phyloP scores from a whole-genome alignment of 2,113 vertebrate species.

The Thomomys bottae region DNA sequence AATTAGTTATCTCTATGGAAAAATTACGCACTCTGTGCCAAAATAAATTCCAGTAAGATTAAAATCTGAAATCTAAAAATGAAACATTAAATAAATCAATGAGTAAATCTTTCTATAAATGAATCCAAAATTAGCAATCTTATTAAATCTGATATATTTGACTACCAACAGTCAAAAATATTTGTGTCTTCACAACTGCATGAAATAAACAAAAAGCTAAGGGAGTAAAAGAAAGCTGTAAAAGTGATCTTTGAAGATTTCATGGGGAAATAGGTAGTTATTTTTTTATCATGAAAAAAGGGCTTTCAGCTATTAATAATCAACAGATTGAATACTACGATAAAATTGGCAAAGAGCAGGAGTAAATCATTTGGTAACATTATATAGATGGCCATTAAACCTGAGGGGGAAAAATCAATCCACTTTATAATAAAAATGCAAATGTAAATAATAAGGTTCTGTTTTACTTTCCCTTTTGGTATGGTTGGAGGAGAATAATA shows the following conservation, averaged over 20 bases:
- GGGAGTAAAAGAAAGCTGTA: background rate
- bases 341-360: constrained; percentile 23
- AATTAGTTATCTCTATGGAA: constrained; percentile 61
- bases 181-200: constrained; percentile 28
- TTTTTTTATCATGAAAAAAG: background rate
- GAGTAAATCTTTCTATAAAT: constrained; percentile 32
- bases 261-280: background rate
- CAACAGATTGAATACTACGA: background rate
- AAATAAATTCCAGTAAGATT: constrained; percentile 68
- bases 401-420: background rate
- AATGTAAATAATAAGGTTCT: constrained; percentile 30
- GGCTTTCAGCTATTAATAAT: constrained; percentile 7
- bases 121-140: constrained; percentile 3
- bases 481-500: background rate
- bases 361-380: constrained; percentile 26
- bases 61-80: constrained; percentile 48
- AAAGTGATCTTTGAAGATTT: constrained; percentile 33
- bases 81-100: constrained; percentile 31
- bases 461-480: constrained; percentile 24
- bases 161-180: constrained; percentile 36
- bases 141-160: constrained; percentile 24
- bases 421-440: constrained; percentile 46
- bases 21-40: constrained; percentile 45
- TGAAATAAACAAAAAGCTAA: constrained; percentile 41
- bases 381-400: constrained; percentile 2